phyloP scores from a whole-genome alignment of 1,140 invertebrate genomes.

The Caerostris extrusa region DNA sequence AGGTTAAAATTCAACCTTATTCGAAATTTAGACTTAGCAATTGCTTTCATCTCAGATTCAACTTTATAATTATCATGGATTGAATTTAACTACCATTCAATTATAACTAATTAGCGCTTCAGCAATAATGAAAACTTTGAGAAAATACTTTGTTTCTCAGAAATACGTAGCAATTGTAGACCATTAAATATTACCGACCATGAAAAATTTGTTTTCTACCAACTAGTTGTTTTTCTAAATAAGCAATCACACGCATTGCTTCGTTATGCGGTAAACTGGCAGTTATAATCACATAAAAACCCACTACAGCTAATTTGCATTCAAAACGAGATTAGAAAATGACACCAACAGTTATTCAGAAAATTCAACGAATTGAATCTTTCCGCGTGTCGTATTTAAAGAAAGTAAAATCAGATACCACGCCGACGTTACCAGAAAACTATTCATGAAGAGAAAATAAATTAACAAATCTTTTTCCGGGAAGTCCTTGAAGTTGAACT shows the following conservation, averaged over 20 bases:
- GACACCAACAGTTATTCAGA: neutral
- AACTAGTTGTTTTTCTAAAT: neutral
- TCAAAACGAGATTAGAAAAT: neutral
- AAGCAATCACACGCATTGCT: neutral
- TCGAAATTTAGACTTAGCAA: too few species aligned
- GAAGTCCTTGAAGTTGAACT: conserved; percentile 75
- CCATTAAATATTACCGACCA: too few species aligned
- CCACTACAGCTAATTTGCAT: neutral
- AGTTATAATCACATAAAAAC: neutral
- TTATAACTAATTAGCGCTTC: too few species aligned
- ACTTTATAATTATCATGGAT: too few species aligned
- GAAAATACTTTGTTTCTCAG: too few species aligned
- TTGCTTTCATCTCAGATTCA: too few species aligned
- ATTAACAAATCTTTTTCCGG: conserved; percentile 52
- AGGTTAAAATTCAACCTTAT: too few species aligned
- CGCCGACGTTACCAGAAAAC: conserved; percentile 24
- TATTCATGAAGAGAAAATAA: neutral
- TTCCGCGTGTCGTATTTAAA: neutral
- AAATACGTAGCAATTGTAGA: too few species aligned
- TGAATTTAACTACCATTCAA: too few species aligned
- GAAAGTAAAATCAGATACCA: neutral
- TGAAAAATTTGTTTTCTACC: neutral
- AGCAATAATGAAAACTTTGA: too few species aligned
- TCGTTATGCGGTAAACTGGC: neutral
- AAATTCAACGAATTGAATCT: neutral